A percentile compares a stretch with the other conserved stretches of the same genome.
Conservation (phyloP, 2,888 invertebrate species). For the Therioaphis trifolii region DNA sequence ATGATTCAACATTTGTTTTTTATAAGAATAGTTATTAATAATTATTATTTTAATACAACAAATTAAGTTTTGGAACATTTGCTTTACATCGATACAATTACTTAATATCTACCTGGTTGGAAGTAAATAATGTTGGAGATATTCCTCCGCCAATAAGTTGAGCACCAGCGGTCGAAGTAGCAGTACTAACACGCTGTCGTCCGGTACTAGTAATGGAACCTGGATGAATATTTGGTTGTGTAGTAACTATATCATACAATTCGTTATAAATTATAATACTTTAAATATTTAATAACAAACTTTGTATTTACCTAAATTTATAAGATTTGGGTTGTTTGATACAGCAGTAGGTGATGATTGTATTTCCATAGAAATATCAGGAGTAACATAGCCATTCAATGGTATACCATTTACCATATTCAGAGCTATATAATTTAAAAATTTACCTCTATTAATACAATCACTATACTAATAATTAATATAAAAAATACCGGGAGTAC, state of each 20-base stretch:
- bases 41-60: not conserved
- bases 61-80: not conserved
- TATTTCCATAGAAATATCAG: constrained; percentile 67
- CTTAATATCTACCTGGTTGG: constrained; percentile 42
- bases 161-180: constrained; percentile 73
- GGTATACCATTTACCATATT: constrained; percentile 82
- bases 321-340: constrained; percentile 45
- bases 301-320: constrained; percentile 43
- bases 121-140: constrained; percentile 70
- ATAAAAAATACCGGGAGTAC: constrained; percentile 49
- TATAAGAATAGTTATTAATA: not conserved
- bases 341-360: constrained; percentile 47
- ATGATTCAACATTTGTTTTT: constrained; percentile 33
- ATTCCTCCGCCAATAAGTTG: constrained; percentile 79
- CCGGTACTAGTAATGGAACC: constrained; percentile 76
- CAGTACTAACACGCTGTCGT: constrained; percentile 72
- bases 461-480: not conserved
- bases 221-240: constrained; percentile 75
- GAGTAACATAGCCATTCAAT: constrained; percentile 74
- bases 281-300: not conserved
- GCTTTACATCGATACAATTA: not conserved
- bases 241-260: constrained; percentile 67
- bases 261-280: not conserved
- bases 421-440: constrained; percentile 71
- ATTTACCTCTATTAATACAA: constrained; percentile 3